Percentiles rank a stretch among this genome's conserved stretches.
Conservation (phyloP, 2,888 invertebrate genomes). For the Andrena chrysosceles region DNA sequence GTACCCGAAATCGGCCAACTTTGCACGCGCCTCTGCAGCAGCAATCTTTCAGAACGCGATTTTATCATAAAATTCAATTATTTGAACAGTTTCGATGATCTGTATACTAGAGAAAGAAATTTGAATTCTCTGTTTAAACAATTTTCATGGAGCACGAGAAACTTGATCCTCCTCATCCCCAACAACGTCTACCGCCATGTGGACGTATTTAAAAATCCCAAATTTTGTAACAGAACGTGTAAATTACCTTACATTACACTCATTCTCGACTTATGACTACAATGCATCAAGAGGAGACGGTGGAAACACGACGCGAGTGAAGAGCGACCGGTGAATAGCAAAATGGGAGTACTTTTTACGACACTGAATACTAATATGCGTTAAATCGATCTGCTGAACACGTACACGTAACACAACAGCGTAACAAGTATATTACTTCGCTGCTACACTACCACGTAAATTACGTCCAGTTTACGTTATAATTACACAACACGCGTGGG, state of each 20-base stretch:
- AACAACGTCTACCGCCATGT: neutral
- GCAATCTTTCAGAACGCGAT: neutral
- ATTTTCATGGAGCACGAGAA: neutral
- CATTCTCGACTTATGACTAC: neutral
- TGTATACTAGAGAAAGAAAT: neutral
- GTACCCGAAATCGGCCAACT: conserved; percentile 14
- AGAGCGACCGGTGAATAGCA: neutral
- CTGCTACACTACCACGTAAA: conserved; percentile 60
- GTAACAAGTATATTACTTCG: conserved; percentile 64
- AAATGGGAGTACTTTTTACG: conserved; percentile 58
- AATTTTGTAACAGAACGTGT: neutral
- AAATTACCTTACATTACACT: neutral
- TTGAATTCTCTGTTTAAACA: neutral
- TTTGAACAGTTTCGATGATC: neutral
- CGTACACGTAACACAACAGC: conserved; percentile 53
- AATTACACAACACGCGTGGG: conserved; percentile 44
- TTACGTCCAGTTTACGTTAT: conserved; percentile 48
- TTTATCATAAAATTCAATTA: neutral
- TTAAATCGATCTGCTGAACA: conserved; percentile 52
- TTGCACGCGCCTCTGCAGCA: neutral
- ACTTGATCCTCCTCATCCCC: neutral
- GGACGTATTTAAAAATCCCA: neutral
- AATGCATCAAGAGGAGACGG: neutral
- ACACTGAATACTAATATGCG: conserved; percentile 17
- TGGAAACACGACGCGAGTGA: neutral